phyloP scores from a whole-genome alignment of 2,888 invertebrate genomes.

The Salticus scenicus region DNA sequence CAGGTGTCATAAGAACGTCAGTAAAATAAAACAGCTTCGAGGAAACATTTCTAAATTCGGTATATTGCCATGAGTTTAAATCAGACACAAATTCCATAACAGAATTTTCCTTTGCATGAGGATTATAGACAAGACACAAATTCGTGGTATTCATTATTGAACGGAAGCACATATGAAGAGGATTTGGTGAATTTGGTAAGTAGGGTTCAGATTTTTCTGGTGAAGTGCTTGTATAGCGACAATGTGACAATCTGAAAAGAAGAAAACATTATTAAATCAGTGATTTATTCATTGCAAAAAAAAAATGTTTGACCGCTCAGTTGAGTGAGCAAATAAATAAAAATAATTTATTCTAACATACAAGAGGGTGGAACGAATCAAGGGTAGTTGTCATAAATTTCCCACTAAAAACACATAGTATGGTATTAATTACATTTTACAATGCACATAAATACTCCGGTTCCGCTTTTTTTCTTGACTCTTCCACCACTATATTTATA shows the following conservation, averaged over 20 bases:
- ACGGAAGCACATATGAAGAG: conserved; percentile 71
- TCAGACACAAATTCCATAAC: conserved; percentile 69
- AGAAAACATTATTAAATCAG: no score
- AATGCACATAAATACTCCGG: no score
- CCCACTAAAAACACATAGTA: no score
- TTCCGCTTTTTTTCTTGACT: no score
- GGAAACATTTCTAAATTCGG: conserved; percentile 62
- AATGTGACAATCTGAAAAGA: conserved; percentile 66
- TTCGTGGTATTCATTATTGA: conserved; percentile 34
- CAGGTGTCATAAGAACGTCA: not conserved
- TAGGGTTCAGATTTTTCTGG: conserved; percentile 14
- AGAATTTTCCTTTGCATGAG: conserved; percentile 40
- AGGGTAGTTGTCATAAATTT: no score
- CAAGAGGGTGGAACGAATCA: no score
- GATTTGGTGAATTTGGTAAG: conserved; percentile 47
- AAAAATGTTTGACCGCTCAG: no score
- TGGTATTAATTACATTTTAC: no score
- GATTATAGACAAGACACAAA: conserved; percentile 62
- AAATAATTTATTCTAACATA: no score
- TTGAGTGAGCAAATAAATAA: no score
- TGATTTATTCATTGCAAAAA: no score
- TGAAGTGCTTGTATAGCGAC: conserved; percentile 68
- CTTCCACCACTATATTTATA: no score
- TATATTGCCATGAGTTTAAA: conserved; percentile 69
- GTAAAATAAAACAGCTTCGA: conserved; percentile 36